These are phyloP conservation scores for Myripristis murdjan DNA, from an alignment of 2,797 vertebrate species.

Conservation along the genomic window DNA sequence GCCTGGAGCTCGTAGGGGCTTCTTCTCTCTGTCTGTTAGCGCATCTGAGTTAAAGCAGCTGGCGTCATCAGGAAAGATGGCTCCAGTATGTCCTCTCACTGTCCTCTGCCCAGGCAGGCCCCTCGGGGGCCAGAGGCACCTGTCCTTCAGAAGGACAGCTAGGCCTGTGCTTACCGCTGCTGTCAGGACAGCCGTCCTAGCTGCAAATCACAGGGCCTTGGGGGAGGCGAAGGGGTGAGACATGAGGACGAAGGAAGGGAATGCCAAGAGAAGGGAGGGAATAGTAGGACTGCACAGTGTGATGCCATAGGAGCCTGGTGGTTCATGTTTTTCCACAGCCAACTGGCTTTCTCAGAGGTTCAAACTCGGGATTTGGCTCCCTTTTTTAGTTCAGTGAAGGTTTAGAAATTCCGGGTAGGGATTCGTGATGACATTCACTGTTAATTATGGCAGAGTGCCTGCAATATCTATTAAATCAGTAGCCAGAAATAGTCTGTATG, in stretches of 20 bases:
- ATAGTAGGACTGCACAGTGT: background rate
- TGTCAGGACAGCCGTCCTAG: slow-evolving; percentile 56
- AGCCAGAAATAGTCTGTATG: background rate
- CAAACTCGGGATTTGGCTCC: too few species aligned
- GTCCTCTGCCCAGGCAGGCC: slow-evolving; percentile 44
- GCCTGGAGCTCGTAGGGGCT: background rate
- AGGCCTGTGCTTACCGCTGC: slow-evolving; percentile 43
- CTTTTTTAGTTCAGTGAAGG: too few species aligned
- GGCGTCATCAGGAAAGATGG: slow-evolving; percentile 44
- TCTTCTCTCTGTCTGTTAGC: slow-evolving; percentile 17
- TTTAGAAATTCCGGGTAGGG: too few species aligned
- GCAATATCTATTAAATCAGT: too few species aligned
- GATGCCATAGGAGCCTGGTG: background rate
- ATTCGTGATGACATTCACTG: too few species aligned
- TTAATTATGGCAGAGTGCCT: too few species aligned
- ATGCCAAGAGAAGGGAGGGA: slow-evolving; percentile 19
- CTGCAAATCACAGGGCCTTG: slow-evolving; percentile 55
- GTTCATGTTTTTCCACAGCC: background rate
- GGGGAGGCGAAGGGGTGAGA: slow-evolving; percentile 45
- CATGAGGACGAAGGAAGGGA: slow-evolving; percentile 39
- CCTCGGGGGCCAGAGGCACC: slow-evolving; percentile 43
- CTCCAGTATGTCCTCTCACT: slow-evolving; percentile 40
- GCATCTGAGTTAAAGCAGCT: slow-evolving; percentile 41
- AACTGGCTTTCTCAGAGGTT: too few species aligned
- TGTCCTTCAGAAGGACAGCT: slow-evolving; percentile 69